A percentile compares a stretch with the other conserved stretches of the same genome.
phyloP scores from a whole-genome alignment of 2,888 invertebrate genomes.

The Parascotia fuliginaria region DNA sequence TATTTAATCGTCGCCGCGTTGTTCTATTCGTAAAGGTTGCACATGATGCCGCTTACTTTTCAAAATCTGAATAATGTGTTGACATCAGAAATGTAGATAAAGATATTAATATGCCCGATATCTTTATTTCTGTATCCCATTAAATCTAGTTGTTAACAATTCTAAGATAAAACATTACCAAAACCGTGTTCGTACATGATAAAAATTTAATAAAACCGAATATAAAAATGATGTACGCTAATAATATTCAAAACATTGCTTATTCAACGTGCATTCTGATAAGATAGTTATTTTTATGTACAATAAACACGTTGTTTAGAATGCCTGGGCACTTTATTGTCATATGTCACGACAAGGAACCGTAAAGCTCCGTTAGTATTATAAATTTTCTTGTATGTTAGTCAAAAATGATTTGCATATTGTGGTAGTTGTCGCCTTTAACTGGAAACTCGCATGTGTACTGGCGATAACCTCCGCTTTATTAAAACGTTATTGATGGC shows the following conservation, averaged over 20 bases:
- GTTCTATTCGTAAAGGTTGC: neutral
- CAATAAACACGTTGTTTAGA: constrained; percentile 78
- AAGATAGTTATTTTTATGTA: constrained; percentile 64
- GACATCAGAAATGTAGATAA: constrained; percentile 26
- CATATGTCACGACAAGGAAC: constrained; percentile 74
- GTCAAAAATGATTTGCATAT: constrained; percentile 76
- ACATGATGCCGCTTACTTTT: constrained; percentile 1
- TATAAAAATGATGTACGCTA: constrained; percentile 58
- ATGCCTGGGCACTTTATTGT: constrained; percentile 70
- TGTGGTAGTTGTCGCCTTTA: constrained; percentile 68
- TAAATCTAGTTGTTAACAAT: constrained; percentile 31
- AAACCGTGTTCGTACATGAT: constrained; percentile 44
- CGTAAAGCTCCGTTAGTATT: constrained; percentile 64
- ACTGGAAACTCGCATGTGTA: constrained; percentile 65
- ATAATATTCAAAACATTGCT: constrained; percentile 61
- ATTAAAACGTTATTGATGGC: constrained; percentile 76
- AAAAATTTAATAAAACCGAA: constrained; percentile 43
- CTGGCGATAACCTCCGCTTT: constrained; percentile 59
- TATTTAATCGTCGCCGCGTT: neutral
- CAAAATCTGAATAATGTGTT: constrained; percentile 31
- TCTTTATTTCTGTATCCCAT: constrained; percentile 15
- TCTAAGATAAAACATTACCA: constrained; percentile 27
- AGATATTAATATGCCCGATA: constrained; percentile 21
- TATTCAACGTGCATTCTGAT: constrained; percentile 54
- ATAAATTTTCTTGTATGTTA: constrained; percentile 65